phyloP scores from a whole-genome alignment of 2,797 vertebrate species.

The Atherinosoma microstoma region DNA sequence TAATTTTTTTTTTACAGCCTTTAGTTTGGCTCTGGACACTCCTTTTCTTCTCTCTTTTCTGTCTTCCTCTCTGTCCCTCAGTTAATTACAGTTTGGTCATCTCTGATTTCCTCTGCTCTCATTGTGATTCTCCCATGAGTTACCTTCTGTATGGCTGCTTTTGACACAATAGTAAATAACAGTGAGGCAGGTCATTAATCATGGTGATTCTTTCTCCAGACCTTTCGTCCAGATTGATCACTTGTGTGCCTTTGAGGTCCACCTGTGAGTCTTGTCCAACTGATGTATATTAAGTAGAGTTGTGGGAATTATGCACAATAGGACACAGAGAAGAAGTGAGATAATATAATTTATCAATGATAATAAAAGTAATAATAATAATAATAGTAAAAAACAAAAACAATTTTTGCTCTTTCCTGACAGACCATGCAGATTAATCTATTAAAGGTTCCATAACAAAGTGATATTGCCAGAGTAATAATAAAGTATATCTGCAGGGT shows the following conservation, averaged over 20 bases:
- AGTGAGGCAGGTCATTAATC: slow-evolving; percentile 58
- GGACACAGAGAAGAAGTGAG: background rate
- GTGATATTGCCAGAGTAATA: background rate
- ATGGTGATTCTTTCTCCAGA: slow-evolving; percentile 53
- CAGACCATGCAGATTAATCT: background rate
- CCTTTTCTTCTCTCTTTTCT: slow-evolving; percentile 4
- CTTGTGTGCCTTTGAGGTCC: slow-evolving; percentile 56
- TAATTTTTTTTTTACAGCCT: slow-evolving; percentile 8
- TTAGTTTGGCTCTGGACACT: slow-evolving; percentile 19
- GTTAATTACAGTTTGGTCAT: slow-evolving; percentile 65
- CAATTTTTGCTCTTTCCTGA: too few relatives aligned
- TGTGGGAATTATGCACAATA: slow-evolving; percentile 32
- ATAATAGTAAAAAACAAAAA: too few relatives aligned
- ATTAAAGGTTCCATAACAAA: background rate
- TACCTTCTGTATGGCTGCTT: slow-evolving; percentile 37
- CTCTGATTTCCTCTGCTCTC: slow-evolving; percentile 59
- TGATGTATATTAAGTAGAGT: slow-evolving; percentile 45
- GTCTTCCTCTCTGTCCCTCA: slow-evolving; percentile 17
- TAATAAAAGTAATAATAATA: background rate
- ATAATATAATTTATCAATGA: background rate
- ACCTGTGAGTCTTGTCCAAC: slow-evolving; percentile 48
- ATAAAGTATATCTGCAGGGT: background rate
- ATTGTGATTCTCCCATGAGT: slow-evolving; percentile 39
- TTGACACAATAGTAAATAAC: slow-evolving; percentile 69
- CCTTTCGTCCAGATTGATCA: slow-evolving; percentile 61